Evolutionary conservation across 2,888 invertebrate species (phyloP).

Genomic region (Doris montereyensis): DNA sequence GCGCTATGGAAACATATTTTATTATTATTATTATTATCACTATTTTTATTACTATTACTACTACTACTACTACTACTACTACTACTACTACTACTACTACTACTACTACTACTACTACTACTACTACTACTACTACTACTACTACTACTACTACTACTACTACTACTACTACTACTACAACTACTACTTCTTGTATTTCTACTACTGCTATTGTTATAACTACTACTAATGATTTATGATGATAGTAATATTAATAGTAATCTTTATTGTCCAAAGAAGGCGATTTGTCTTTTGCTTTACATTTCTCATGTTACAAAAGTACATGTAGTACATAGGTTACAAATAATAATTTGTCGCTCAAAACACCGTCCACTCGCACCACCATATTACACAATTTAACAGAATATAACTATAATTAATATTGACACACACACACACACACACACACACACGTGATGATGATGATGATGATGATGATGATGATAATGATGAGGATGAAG

Average conservation of each 20-base stretch:
- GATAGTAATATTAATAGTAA: no score
- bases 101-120: not conserved
- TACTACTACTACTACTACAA: not conserved
- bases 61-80: not conserved
- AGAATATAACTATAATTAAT: no score
- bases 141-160: not conserved
- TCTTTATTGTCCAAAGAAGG: no score
- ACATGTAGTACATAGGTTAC: no score
- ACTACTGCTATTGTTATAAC: not conserved
- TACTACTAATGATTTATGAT: no score
- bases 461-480: conserved; percentile 34
- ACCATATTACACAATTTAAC: no score
- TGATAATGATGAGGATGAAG: conserved; percentile 36
- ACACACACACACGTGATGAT: no score
- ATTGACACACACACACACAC: no score
- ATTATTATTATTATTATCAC: not conserved
- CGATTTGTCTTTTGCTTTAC: no score
- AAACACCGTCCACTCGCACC: no score
- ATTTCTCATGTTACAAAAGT: no score
- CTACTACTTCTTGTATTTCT: not conserved
- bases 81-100: not conserved
- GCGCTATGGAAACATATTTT: not conserved
- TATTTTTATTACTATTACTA: not conserved
- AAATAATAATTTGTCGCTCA: no score
- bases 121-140: not conserved